phyloP scores from a whole-genome alignment of 1,140 invertebrate genomes.

The Scaptomyza montana region DNA sequence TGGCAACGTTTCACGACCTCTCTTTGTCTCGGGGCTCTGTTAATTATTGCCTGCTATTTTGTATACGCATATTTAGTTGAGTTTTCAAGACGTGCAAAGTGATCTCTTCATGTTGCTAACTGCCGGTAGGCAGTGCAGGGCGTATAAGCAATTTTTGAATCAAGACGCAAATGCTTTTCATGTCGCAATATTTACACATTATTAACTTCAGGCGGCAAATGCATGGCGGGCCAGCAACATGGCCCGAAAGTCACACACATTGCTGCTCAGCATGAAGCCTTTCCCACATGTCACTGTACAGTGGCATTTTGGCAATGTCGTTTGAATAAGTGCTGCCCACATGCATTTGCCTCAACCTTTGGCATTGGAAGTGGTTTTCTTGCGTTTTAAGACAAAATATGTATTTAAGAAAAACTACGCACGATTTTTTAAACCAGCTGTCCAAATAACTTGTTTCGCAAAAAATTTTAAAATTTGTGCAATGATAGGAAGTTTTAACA shows the following conservation, averaged over 20 bases:
- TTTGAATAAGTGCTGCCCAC: slow-evolving; percentile 3
- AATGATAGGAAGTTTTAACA: too few relatives aligned
- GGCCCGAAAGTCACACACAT: slow-evolving; percentile 45
- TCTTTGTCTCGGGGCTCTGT: slow-evolving; percentile 61
- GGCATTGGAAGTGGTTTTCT: too few relatives aligned
- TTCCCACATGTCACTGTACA: slow-evolving; percentile 25
- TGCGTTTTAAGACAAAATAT: too few relatives aligned
- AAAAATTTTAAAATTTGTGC: too few relatives aligned
- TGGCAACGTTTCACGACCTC: slow-evolving; percentile 25
- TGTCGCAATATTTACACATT: slow-evolving; percentile 65
- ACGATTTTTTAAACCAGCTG: too few relatives aligned
- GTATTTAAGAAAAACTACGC: too few relatives aligned
- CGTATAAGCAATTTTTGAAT: slow-evolving; percentile 52
- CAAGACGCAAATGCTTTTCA: slow-evolving; percentile 50
- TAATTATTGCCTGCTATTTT: slow-evolving; percentile 59
- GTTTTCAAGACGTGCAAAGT: slow-evolving; percentile 38
- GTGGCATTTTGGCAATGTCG: slow-evolving; percentile 35
- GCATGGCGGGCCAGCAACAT: slow-evolving; percentile 11
- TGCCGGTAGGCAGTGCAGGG: slow-evolving; percentile 45
- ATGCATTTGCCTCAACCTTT: too few relatives aligned
- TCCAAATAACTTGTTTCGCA: too few relatives aligned
- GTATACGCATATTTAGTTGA: slow-evolving; percentile 18
- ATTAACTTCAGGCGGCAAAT: slow-evolving; percentile 40
- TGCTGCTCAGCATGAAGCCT: slow-evolving; percentile 50
- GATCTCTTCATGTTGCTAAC: slow-evolving; percentile 54